These are phyloP conservation scores for Gambusia affinis DNA, from an alignment of 2,113 vertebrate genomes.

Conservation along the genomic window DNA sequence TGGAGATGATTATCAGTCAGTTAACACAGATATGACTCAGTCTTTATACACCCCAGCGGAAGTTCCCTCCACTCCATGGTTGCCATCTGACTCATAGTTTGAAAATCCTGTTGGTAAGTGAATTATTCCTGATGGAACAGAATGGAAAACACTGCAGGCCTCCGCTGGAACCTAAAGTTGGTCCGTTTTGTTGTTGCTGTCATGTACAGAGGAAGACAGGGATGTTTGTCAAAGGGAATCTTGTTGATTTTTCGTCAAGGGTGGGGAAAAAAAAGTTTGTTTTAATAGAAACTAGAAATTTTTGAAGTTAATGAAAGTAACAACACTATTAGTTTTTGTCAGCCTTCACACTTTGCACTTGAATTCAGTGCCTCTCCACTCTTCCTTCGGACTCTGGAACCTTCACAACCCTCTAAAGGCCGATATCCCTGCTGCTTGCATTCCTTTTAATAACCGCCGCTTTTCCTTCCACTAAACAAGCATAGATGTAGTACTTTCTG, in stretches of 20 bases:
- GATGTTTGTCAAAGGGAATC: background rate
- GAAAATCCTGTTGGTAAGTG: constrained; percentile 26
- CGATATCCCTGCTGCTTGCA: background rate
- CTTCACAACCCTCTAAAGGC: background rate
- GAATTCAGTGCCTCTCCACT: too few relatives aligned
- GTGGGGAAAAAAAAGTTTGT: background rate
- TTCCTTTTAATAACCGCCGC: too few relatives aligned
- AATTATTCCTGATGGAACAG: constrained; percentile 38
- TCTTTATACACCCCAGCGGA: constrained; percentile 30
- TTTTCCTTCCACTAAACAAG: too few relatives aligned
- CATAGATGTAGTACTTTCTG: too few relatives aligned
- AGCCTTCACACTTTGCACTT: too few relatives aligned
- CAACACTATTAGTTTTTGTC: background rate
- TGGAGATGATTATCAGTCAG: constrained; percentile 68
- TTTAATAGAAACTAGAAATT: background rate
- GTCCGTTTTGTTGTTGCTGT: too few relatives aligned
- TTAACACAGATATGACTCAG: constrained; percentile 39
- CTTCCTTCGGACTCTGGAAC: too few relatives aligned
- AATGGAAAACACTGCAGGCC: background rate
- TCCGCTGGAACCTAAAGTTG: background rate
- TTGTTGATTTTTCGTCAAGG: background rate
- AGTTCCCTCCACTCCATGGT: constrained; percentile 43
- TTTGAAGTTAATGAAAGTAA: background rate
- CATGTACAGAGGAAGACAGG: constrained; percentile 52
- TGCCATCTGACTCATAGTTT: constrained; percentile 55